Evolutionary conservation across 2,113 vertebrate genomes (phyloP).

Genomic region (Pedetes capensis): DNA sequence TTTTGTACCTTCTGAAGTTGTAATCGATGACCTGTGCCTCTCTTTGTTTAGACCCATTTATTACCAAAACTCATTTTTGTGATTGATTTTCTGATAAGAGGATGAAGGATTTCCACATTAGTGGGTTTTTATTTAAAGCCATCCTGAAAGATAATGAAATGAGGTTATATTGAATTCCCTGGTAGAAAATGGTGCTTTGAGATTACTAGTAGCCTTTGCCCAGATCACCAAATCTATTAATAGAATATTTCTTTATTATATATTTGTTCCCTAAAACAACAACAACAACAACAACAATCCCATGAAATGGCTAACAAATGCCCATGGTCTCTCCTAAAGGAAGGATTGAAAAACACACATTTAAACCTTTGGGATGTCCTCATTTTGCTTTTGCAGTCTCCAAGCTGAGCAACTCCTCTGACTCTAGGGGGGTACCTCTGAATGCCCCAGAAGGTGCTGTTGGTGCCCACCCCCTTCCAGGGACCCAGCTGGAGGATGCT

Average conservation of each 20-base stretch:
- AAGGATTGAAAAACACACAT: not conserved
- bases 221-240: not conserved
- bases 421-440: fast-evolving
- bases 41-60: conserved; percentile 27
- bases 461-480: no score
- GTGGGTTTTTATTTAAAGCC: conserved; percentile 28
- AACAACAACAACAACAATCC: no score
- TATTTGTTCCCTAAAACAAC: conserved; percentile 16
- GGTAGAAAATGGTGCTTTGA: conserved; percentile 16
- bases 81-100: conserved; percentile 52
- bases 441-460: not conserved
- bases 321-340: not conserved
- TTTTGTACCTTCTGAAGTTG: not conserved
- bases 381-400: not conserved
- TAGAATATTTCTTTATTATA: not conserved
- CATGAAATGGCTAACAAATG: not conserved
- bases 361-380: not conserved
- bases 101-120: conserved; percentile 25
- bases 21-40: not conserved
- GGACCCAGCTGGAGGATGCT: not conserved
- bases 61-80: conserved; percentile 31
- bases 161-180: not conserved
- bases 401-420: not conserved
- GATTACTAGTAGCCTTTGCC: conserved; percentile 6
- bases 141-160: not conserved